These are phyloP conservation scores for Drosophila persimilis DNA, from an alignment of 1,140 invertebrate species.

Conservation along the genomic window DNA sequence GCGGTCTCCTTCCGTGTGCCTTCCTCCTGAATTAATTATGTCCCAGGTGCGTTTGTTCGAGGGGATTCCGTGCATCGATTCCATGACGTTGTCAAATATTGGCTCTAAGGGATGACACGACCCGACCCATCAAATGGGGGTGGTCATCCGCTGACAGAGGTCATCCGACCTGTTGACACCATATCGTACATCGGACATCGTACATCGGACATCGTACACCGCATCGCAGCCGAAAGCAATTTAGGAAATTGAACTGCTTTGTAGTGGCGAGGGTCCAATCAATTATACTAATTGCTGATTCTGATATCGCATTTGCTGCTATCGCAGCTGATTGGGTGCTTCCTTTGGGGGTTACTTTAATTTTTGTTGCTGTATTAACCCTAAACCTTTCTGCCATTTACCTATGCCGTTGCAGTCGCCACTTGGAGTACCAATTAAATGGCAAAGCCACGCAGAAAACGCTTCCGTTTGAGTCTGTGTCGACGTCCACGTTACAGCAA, in stretches of 20 bases:
- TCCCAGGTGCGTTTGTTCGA: constrained; percentile 20
- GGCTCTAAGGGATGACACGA: too few species aligned
- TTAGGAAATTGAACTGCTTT: constrained; percentile 21
- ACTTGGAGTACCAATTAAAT: constrained; percentile 57
- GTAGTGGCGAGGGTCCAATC: constrained; percentile 8
- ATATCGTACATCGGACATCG: too few species aligned
- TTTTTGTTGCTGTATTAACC: neutral
- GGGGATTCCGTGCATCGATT: constrained; percentile 5
- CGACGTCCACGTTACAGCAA: constrained; percentile 24
- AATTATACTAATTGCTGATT: constrained; percentile 39
- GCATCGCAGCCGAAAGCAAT: neutral
- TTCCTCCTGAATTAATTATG: constrained; percentile 35
- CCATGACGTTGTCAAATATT: constrained; percentile 17
- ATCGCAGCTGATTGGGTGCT: constrained; percentile 8
- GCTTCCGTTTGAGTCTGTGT: constrained; percentile 61
- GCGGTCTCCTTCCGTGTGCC: neutral
- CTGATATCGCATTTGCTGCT: constrained; percentile 21
- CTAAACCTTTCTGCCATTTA: neutral
- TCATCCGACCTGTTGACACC: constrained; percentile 7
- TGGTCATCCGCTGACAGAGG: too few species aligned
- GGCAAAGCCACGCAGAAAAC: constrained; percentile 72
- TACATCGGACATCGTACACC: neutral
- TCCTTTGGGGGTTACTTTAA: neutral
- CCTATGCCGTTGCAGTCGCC: constrained; percentile 33
- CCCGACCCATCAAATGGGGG: too few species aligned